Conservation (phyloP, 2,888 invertebrate species). For the Patella ulyssiponensis region DNA sequence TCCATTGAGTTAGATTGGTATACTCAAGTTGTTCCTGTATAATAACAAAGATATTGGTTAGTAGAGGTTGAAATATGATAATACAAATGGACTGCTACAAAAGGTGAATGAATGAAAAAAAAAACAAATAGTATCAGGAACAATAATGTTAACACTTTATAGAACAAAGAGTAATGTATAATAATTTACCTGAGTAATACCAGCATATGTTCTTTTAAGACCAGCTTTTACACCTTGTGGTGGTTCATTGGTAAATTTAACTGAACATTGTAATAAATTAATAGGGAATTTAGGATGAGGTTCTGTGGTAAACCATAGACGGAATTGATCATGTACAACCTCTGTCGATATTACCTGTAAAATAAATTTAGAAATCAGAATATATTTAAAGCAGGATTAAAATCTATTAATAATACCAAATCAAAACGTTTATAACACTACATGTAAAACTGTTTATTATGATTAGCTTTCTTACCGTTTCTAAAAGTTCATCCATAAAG, state of each 20-base stretch:
- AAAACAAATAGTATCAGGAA: too few relatives aligned
- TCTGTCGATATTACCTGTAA: slow-evolving; percentile 75
- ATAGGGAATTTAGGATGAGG: slow-evolving; percentile 95
- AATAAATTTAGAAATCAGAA: too few relatives aligned
- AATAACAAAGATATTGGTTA: not conserved
- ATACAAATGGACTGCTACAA: not conserved
- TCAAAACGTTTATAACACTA: too few relatives aligned
- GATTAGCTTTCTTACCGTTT: slow-evolving; percentile 78
- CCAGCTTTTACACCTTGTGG: slow-evolving; percentile 96
- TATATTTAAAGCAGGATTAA: too few relatives aligned
- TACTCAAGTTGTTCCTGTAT: slow-evolving; percentile 87
- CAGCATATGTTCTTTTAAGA: slow-evolving; percentile 93
- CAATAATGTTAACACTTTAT: not conserved
- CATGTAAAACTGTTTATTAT: too few relatives aligned
- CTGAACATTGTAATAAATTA: slow-evolving; percentile 87
- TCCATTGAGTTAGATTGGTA: slow-evolving; percentile 89
- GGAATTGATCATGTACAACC: slow-evolving; percentile 85
- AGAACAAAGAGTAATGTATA: too few relatives aligned
- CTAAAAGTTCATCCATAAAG: slow-evolving; percentile 93
- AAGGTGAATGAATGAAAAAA: not conserved
- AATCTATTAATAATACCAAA: too few relatives aligned
- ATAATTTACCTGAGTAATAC: slow-evolving; percentile 79
- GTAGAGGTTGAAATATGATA: not conserved
- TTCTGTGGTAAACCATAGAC: slow-evolving; percentile 96
- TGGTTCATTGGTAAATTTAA: slow-evolving; percentile 97